phyloP scores from a whole-genome alignment of 2,113 vertebrate species.

The Arvicanthis niloticus region DNA sequence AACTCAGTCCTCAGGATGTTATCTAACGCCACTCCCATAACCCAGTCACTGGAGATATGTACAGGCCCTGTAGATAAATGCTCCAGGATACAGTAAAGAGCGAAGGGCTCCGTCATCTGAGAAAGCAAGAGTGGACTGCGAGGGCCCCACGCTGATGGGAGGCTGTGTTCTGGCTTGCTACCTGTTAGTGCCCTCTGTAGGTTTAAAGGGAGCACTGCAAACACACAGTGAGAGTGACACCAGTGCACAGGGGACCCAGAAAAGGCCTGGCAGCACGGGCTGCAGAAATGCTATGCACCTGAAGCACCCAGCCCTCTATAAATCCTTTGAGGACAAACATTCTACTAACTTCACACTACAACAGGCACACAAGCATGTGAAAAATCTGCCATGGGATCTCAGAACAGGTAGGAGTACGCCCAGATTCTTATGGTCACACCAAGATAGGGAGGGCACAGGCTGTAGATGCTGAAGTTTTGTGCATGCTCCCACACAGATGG shows the following conservation, averaged over 20 bases:
- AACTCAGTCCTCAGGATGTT: not conserved
- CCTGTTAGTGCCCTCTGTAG: not conserved
- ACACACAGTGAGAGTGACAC: accelerated
- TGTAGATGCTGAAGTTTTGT: too few species aligned
- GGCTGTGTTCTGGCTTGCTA: not conserved
- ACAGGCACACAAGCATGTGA: not conserved
- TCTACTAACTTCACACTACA: not conserved
- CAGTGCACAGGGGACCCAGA: not conserved
- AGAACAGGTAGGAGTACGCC: not conserved
- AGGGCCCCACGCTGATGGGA: not conserved
- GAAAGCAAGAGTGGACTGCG: accelerated
- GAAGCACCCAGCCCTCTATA: not conserved
- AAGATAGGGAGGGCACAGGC: not conserved
- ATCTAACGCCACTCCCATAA: accelerated
- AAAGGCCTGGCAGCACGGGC: not conserved
- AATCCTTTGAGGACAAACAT: not conserved
- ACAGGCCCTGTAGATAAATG: accelerated
- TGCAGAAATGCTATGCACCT: not conserved
- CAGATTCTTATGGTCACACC: not conserved
- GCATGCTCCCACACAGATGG: not conserved
- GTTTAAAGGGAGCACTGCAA: not conserved
- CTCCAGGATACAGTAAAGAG: not conserved
- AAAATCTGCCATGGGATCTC: not conserved
- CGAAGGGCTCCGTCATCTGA: accelerated
- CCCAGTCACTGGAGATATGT: not conserved